phyloP scores from a whole-genome alignment of 2,888 invertebrate species.

The Caenorhabditis auriculariae region DNA sequence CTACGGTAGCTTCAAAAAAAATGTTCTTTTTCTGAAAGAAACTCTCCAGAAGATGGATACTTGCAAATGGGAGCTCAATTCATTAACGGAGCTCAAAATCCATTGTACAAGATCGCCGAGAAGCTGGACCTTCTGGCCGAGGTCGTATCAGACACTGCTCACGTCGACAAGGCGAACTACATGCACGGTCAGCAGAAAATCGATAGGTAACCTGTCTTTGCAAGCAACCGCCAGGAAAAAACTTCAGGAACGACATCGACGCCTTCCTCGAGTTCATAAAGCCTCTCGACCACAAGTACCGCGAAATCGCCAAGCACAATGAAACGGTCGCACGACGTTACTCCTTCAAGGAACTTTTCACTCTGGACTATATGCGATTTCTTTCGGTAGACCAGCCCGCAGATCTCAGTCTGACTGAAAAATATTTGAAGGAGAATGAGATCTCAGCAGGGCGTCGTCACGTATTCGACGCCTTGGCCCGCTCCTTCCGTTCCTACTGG shows the following conservation, averaged over 20 bases:
- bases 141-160: constrained; percentile 37
- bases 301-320: constrained; percentile 38
- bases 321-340: constrained; percentile 35
- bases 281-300: constrained; percentile 39
- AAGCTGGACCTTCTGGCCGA: constrained; percentile 29
- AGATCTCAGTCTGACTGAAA: neutral
- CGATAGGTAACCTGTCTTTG: constrained; percentile 8
- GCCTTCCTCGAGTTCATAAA: constrained; percentile 35
- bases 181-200: constrained; percentile 30
- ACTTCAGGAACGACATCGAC: constrained; percentile 32
- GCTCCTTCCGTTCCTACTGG: constrained; percentile 52
- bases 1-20: constrained; percentile 23
- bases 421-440: constrained; percentile 20
- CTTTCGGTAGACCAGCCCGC: constrained; percentile 14
- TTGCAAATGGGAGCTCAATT: constrained; percentile 60
- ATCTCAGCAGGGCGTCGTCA: constrained; percentile 30
- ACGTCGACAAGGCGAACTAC: constrained; percentile 33
- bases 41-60: constrained; percentile 43
- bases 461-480: constrained; percentile 48
- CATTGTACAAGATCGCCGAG: constrained; percentile 51
- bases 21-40: neutral
- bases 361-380: constrained; percentile 34
- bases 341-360: constrained; percentile 37
- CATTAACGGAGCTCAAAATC: constrained; percentile 54
- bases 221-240: neutral